These are phyloP conservation scores for Eilema depressum DNA, from an alignment of 2,888 invertebrate genomes.

Conservation along the genomic window DNA sequence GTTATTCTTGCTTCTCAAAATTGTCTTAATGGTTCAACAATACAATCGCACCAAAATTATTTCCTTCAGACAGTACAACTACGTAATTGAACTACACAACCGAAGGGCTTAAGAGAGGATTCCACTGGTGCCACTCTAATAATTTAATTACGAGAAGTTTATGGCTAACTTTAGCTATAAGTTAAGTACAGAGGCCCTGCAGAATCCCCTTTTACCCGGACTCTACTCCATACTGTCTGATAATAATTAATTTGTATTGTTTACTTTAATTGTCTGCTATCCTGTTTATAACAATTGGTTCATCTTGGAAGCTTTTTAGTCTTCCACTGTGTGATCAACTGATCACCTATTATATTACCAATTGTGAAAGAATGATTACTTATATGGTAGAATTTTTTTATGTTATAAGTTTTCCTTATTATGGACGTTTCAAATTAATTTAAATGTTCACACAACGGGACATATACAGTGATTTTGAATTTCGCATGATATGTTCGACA, in stretches of 20 bases:
- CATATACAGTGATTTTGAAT: not conserved
- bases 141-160: conserved; percentile 4
- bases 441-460: no score
- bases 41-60: conserved; percentile 1
- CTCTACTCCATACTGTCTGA: not conserved
- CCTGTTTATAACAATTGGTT: not conserved
- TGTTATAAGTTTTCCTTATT: no score
- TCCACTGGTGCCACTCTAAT: not conserved
- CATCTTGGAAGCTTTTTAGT: not conserved
- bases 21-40: not conserved
- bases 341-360: no score
- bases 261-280: not conserved
- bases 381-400: no score
- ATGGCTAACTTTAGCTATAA: conserved; percentile 4
- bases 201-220: not conserved
- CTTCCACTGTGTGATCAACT: no score
- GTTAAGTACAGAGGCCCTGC: not conserved
- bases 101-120: conserved; percentile 4
- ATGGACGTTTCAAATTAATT: no score
- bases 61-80: not conserved
- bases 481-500: not conserved
- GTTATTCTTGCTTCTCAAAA: not conserved
- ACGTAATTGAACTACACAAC: not conserved
- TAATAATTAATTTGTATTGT: not conserved
- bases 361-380: no score